These are phyloP conservation scores for Tinea pellionella DNA, from an alignment of 2,888 invertebrate species.

Conservation along the genomic window DNA sequence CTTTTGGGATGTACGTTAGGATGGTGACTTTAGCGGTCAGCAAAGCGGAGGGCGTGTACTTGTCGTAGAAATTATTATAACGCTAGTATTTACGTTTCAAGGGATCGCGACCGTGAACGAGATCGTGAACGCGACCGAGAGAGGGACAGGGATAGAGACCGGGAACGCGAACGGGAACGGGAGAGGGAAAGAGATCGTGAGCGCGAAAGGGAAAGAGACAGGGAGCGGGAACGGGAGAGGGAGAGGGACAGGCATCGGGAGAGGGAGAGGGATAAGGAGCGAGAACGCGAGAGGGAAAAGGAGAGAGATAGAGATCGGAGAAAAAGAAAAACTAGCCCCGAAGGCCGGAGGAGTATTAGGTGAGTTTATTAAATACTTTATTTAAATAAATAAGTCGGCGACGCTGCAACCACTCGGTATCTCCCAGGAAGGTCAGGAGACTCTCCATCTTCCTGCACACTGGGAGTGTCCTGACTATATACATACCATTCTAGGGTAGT, in stretches of 20 bases:
- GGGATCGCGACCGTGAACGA: slow-evolving; percentile 26
- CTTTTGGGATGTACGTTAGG: too few relatives aligned
- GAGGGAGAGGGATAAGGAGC: slow-evolving; percentile 21
- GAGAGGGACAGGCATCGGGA: slow-evolving; percentile 26
- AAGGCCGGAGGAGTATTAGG: slow-evolving; percentile 58
- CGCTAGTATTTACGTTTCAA: too few relatives aligned
- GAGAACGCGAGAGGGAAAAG: slow-evolving; percentile 37
- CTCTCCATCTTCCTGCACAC: too few relatives aligned
- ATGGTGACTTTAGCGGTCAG: too few relatives aligned
- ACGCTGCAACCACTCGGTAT: too few relatives aligned
- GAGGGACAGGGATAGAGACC: slow-evolving; percentile 34
- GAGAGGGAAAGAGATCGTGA: slow-evolving; percentile 41
- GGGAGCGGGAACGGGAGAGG: slow-evolving; percentile 35
- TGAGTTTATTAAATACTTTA: slow-evolving; percentile 21
- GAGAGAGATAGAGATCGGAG: slow-evolving; percentile 40
- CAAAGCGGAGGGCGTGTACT: too few relatives aligned
- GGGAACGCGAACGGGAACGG: slow-evolving; percentile 36
- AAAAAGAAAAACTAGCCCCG: slow-evolving; percentile 54
- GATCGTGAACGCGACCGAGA: slow-evolving; percentile 28
- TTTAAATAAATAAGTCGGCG: too few relatives aligned
- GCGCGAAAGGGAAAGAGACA: slow-evolving; percentile 32
- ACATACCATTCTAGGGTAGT: too few relatives aligned
- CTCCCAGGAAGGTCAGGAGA: too few relatives aligned
- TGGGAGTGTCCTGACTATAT: too few relatives aligned
- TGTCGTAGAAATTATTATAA: too few relatives aligned